Conservation (phyloP, 2,113 vertebrate species). For the Procavia capensis region DNA sequence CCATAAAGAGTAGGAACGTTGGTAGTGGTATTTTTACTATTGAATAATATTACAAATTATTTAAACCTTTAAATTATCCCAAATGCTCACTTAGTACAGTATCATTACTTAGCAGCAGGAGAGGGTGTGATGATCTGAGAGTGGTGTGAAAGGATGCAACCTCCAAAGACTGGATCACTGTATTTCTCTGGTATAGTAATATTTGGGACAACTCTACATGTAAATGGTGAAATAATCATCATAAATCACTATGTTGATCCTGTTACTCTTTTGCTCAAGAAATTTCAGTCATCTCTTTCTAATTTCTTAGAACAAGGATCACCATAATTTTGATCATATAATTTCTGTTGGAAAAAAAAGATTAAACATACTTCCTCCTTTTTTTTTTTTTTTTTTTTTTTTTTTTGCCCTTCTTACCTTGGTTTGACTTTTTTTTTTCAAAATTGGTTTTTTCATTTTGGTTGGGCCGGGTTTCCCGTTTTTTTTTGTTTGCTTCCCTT, state of each 20-base stretch:
- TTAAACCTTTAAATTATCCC: background rate
- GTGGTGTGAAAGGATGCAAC: background rate
- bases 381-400: too few species aligned
- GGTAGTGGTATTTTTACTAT: background rate
- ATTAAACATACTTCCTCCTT: background rate
- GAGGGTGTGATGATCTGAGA: background rate
- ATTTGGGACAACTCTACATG: background rate
- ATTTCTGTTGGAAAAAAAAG: background rate
- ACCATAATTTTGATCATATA: background rate
- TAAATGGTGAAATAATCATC: background rate
- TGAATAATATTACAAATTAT: background rate
- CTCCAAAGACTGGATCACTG: background rate
- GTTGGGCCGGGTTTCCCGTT: too few species aligned
- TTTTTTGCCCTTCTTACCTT: too few species aligned
- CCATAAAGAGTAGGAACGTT: background rate
- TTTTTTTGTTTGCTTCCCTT: too few species aligned
- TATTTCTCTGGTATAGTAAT: background rate
- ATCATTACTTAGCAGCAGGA: background rate
- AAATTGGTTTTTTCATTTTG: too few species aligned
- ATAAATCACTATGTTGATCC: background rate
- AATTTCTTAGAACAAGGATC: background rate
- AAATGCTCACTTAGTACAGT: background rate
- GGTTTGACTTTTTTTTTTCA: too few species aligned
- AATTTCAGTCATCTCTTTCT: background rate
- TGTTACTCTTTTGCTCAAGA: background rate